A percentile compares a stretch with the other conserved stretches of the same genome.
phyloP scores from a whole-genome alignment of 2,797 vertebrate genomes.

The Paedocypris micromegethes region DNA sequence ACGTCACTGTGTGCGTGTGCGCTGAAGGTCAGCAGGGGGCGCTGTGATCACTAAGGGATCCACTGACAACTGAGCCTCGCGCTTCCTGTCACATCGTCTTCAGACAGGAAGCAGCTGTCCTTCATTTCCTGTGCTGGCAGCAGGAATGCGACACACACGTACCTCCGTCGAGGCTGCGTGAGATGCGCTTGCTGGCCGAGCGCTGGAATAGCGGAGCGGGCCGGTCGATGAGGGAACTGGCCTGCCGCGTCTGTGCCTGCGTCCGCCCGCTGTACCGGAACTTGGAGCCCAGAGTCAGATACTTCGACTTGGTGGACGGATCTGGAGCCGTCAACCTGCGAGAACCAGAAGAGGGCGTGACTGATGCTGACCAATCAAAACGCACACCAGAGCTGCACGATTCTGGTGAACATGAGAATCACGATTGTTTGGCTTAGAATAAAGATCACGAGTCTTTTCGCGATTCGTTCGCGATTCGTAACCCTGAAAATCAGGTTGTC shows the following conservation, averaged over 20 bases:
- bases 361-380: too few relatives aligned
- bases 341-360: background rate
- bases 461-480: too few relatives aligned
- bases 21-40: too few relatives aligned
- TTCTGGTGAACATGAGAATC: too few relatives aligned
- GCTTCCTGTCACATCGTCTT: slow-evolving; percentile 3
- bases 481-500: too few relatives aligned
- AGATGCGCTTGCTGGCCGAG: slow-evolving; percentile 87
- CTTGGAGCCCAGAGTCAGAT: slow-evolving; percentile 93
- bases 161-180: slow-evolving; percentile 95
- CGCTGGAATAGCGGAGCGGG: slow-evolving; percentile 85
- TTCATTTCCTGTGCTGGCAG: slow-evolving; percentile 45
- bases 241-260: slow-evolving; percentile 85
- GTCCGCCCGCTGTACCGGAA: slow-evolving; percentile 96
- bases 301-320: slow-evolving; percentile 84
- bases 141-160: slow-evolving; percentile 20
- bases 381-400: too few relatives aligned
- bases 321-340: slow-evolving; percentile 85
- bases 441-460: too few relatives aligned
- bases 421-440: too few relatives aligned
- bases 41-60: too few relatives aligned
- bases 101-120: slow-evolving; percentile 49
- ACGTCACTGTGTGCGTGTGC: too few relatives aligned
- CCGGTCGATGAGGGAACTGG: slow-evolving; percentile 91
- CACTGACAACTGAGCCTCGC: too few relatives aligned